A percentile compares a stretch with the other conserved stretches of the same genome.
phyloP scores from a whole-genome alignment of 1,140 invertebrate species.

The Lepidurus apus region DNA sequence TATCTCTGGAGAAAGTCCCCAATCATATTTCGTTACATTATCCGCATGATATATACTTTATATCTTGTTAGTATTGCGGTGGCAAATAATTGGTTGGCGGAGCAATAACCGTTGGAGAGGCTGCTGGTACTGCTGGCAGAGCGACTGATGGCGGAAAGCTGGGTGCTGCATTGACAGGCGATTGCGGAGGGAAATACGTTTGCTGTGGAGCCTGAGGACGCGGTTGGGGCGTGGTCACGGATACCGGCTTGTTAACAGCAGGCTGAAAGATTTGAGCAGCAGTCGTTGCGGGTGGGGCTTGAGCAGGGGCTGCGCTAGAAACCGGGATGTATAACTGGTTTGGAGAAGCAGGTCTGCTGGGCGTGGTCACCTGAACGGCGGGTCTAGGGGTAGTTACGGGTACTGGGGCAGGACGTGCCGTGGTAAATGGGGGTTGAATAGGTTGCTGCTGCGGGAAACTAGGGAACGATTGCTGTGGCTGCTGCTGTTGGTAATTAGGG shows the following conservation, averaged over 20 bases:
- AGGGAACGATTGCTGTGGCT: no score
- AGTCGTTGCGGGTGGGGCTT: neutral
- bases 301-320: neutral
- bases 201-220: neutral
- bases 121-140: neutral
- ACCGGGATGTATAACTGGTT: neutral
- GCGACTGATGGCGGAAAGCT: neutral
- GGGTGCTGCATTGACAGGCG: neutral
- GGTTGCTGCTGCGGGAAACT: neutral
- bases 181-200: neutral
- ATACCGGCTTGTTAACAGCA: neutral
- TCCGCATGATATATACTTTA: neutral
- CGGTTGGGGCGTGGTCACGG: neutral
- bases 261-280: neutral
- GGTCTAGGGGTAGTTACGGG: neutral
- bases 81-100: constrained; percentile 23
- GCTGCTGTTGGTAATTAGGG: no score
- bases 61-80: neutral
- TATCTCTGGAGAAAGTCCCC: no score
- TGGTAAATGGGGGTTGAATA: neutral
- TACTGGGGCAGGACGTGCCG: neutral
- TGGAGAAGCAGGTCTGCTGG: neutral
- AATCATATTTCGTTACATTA: no score
- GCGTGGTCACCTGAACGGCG: neutral
- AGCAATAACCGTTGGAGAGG: neutral